Evolutionary conservation across 2,888 invertebrate species (phyloP).

Genomic region (Drosophila mayaguana): DNA sequence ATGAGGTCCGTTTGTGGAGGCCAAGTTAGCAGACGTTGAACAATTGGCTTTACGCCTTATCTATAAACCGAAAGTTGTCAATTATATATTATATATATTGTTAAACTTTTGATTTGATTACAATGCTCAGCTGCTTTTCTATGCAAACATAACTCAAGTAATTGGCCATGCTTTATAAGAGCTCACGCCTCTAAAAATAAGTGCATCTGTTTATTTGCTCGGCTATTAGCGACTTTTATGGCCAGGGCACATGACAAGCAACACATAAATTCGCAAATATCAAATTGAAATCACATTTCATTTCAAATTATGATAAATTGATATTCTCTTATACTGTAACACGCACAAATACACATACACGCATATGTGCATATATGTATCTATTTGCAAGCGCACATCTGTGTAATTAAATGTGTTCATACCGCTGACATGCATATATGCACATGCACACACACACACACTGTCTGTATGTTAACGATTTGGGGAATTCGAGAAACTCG

Average conservation of each 20-base stretch:
- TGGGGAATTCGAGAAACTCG: conserved; percentile 54
- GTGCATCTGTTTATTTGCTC: conserved; percentile 32
- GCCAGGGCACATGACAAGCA: conserved; percentile 56
- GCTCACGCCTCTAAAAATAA: conserved; percentile 29
- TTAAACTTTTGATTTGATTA: background rate
- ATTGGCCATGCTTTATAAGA: background rate
- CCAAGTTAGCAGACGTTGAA: conserved; percentile 38
- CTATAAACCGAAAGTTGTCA: conserved; percentile 43
- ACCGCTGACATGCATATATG: background rate
- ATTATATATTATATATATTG: conserved; percentile 6
- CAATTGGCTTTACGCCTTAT: conserved; percentile 51
- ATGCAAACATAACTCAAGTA: background rate
- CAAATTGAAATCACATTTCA: conserved; percentile 48
- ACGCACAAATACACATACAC: background rate
- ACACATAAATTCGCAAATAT: conserved; percentile 43
- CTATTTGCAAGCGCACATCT: background rate
- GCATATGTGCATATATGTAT: too few relatives aligned
- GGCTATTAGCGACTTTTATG: conserved; percentile 61
- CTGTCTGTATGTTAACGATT: conserved; percentile 20
- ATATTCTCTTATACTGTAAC: background rate
- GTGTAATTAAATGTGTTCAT: background rate
- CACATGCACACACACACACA: conserved; percentile 1
- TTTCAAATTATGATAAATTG: conserved; percentile 49
- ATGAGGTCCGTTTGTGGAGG: conserved; percentile 29
- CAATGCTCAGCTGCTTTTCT: background rate